phyloP scores from a whole-genome alignment of 2,888 invertebrate genomes.

The Blomia tropicalis region DNA sequence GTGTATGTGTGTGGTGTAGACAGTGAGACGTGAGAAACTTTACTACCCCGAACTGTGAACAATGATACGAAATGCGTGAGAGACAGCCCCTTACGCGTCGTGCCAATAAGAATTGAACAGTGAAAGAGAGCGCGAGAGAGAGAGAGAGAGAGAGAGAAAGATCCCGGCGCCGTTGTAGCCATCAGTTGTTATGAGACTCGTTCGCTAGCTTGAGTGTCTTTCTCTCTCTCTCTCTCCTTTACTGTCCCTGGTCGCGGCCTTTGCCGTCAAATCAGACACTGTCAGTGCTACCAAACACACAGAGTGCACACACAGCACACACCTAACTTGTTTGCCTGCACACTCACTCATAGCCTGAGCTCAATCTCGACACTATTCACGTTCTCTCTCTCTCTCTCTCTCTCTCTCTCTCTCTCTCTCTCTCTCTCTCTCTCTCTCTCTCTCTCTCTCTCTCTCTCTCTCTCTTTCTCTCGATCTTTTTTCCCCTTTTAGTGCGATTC shows the following conservation, averaged over 20 bases:
- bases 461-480: slow-evolving; percentile 14
- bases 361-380: slow-evolving; percentile 10
- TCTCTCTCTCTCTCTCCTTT: slow-evolving; percentile 4
- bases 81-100: slow-evolving; percentile 17
- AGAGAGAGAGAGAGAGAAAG: too few species aligned
- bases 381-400: slow-evolving; percentile 13
- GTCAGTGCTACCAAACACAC: background rate
- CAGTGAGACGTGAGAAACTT: slow-evolving; percentile 24
- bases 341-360: slow-evolving; percentile 3
- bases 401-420: too few species aligned
- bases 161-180: too few species aligned
- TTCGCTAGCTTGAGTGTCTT: background rate
- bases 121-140: slow-evolving; percentile 4
- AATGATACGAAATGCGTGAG: slow-evolving; percentile 22
- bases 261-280: slow-evolving; percentile 9
- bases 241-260: background rate
- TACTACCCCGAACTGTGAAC: slow-evolving; percentile 23
- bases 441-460: too few species aligned
- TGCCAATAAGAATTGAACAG: background rate
- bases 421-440: too few species aligned
- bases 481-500: background rate
- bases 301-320: background rate
- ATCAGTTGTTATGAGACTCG: background rate
- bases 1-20: background rate
- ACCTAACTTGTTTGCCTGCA: slow-evolving; percentile 14